Conservation (phyloP, 1,140 invertebrate genomes). For the Drosophila rufa region DNA sequence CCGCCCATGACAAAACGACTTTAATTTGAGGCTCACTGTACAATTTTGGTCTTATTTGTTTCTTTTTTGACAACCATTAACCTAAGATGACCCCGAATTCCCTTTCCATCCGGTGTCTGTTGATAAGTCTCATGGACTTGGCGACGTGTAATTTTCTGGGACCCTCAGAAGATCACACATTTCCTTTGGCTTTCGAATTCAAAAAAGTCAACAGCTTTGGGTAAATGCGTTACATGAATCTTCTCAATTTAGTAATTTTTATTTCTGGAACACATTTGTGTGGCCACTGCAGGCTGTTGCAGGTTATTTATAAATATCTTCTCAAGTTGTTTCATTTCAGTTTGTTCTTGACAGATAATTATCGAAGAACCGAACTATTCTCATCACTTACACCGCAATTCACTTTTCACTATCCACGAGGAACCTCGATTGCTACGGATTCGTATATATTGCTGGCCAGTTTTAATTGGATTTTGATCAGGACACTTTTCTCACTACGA, state of each 20-base stretch:
- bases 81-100: slow-evolving; percentile 28
- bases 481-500: slow-evolving; percentile 15
- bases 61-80: slow-evolving; percentile 19
- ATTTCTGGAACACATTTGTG: slow-evolving; percentile 70
- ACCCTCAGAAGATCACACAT: slow-evolving; percentile 4
- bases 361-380: neutral
- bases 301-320: slow-evolving; percentile 47
- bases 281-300: slow-evolving; percentile 33
- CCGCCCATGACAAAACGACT: slow-evolving; percentile 20
- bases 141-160: slow-evolving; percentile 31
- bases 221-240: slow-evolving; percentile 56
- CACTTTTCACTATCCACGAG: slow-evolving; percentile 1
- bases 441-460: neutral
- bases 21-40: slow-evolving; percentile 19
- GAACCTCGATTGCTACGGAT: neutral
- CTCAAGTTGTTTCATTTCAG: slow-evolving; percentile 1
- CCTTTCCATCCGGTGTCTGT: slow-evolving; percentile 66
- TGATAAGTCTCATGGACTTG: slow-evolving; percentile 56
- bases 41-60: slow-evolving; percentile 44
- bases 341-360: slow-evolving; percentile 22
- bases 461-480: slow-evolving; percentile 1
- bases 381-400: slow-evolving; percentile 11
- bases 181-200: neutral
- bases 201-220: slow-evolving; percentile 36
- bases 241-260: slow-evolving; percentile 51